Conservation (phyloP, 2,888 invertebrate species). For the Pyralis farinalis region DNA sequence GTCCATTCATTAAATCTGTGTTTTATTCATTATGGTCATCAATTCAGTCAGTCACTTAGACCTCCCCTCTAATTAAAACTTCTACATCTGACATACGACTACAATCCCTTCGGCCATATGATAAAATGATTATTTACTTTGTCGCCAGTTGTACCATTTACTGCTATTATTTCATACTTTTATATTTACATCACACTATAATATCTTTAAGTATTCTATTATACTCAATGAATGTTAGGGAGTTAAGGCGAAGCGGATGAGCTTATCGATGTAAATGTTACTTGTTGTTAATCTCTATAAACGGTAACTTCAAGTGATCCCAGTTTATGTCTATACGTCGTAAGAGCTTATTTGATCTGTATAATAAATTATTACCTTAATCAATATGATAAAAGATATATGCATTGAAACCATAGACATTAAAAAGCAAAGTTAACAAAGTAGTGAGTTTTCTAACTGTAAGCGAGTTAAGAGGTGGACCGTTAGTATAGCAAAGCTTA, state of each 20-base stretch:
- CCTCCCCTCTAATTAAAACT: background rate
- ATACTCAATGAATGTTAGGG: constrained; percentile 48
- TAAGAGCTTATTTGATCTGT: background rate
- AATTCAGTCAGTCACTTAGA: no score
- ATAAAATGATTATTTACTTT: no score
- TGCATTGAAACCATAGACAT: background rate
- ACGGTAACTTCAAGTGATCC: background rate
- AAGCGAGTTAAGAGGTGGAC: constrained; percentile 29
- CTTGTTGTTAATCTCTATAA: constrained; percentile 32
- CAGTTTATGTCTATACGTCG: background rate
- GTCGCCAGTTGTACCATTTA: constrained; percentile 7
- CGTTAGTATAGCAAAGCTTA: constrained; percentile 60
- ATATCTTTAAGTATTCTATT: background rate
- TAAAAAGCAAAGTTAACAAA: constrained; percentile 21
- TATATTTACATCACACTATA: background rate
- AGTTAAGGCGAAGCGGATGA: constrained; percentile 80
- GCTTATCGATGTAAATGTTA: constrained; percentile 53
- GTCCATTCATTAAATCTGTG: no score
- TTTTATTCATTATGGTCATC: no score
- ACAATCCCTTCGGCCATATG: no score
- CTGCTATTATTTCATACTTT: no score
- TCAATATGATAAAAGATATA: no score
- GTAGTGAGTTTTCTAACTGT: constrained; percentile 13
- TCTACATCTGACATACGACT: constrained; percentile 11
- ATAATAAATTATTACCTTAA: background rate